Conservation (phyloP, 2,797 vertebrate species). For the Crotalus adamanteus region DNA sequence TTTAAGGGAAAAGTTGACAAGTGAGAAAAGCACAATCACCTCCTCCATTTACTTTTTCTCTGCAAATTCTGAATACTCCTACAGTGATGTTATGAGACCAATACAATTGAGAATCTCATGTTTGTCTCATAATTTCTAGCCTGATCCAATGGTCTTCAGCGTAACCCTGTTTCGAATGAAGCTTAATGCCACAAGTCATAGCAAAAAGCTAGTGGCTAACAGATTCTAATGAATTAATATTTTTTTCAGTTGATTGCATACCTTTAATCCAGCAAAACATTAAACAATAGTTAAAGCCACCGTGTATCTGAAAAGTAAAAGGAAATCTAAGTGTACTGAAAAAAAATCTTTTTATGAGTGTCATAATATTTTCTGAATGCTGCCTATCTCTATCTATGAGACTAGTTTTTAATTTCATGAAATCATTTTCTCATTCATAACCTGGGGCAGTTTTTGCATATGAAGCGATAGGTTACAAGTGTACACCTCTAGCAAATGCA, state of each 20-base stretch:
- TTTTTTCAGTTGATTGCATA: conserved; percentile 73
- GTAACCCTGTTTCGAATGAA: conserved; percentile 13
- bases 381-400: conserved; percentile 74
- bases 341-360: conserved; percentile 73
- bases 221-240: conserved; percentile 27
- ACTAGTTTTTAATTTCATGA: conserved; percentile 85
- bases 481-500: conserved; percentile 63
- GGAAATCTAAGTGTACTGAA: conserved; percentile 75
- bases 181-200: conserved; percentile 6
- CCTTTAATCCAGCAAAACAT: conserved; percentile 79
- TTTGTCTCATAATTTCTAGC: not conserved
- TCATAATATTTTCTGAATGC: conserved; percentile 83
- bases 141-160: not conserved
- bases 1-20: not conserved
- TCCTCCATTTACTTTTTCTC: not conserved
- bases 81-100: not conserved
- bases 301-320: conserved; percentile 33
- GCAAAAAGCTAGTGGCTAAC: conserved; percentile 2
- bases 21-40: not conserved
- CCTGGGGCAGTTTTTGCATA: conserved; percentile 73
- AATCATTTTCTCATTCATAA: conserved; percentile 79
- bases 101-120: not conserved
- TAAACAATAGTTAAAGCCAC: conserved; percentile 70
- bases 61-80: not conserved
- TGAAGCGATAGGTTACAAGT: conserved; percentile 59